These are phyloP conservation scores for Bos taurus DNA, from an alignment of 2,113 vertebrate genomes.

Conservation along the genomic window ARS-UCD2.0 NC_037337.1:21139001-21139500, in stretches of 20 bases:
- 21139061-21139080: neutral
- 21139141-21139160: neutral
- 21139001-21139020: neutral
- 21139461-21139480: neutral
- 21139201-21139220: neutral
- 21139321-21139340: neutral
- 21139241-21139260: neutral
- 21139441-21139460: too few relatives aligned
- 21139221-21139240: neutral
- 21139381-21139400: neutral
- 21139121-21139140: neutral
- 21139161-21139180: constrained; percentile 20
- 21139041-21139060: neutral
- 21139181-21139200: neutral
- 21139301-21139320: neutral
- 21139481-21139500: neutral
- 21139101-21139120: neutral
- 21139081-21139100: neutral
- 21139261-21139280: neutral
- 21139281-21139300: neutral
- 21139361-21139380: neutral
- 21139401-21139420: neutral
- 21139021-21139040: neutral
- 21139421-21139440: neutral
- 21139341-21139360: neutral